Conservation (phyloP, 2,797 vertebrate species). For the Sebastes diaconus region DNA sequence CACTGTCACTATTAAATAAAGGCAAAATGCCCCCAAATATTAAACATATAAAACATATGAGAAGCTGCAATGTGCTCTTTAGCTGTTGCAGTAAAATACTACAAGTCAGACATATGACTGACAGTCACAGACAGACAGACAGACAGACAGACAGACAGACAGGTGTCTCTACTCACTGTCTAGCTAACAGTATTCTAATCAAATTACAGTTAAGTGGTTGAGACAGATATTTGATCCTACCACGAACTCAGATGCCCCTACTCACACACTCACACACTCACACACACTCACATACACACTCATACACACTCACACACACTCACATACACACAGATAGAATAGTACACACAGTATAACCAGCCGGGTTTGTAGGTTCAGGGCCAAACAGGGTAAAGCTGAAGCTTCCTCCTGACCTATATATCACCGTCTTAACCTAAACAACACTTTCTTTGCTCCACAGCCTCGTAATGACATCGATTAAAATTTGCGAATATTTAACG, state of each 20-base stretch:
- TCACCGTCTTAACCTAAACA: neutral
- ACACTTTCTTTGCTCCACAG: neutral
- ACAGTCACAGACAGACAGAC: neutral
- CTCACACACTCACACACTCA: neutral
- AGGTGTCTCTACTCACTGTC: neutral
- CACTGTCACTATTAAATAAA: neutral
- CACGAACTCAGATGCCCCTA: conserved; percentile 47
- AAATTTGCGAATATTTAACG: neutral
- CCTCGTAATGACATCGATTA: neutral
- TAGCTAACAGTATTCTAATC: conserved; percentile 50
- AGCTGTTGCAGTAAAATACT: neutral
- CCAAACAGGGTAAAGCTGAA: conserved; percentile 6
- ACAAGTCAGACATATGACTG: neutral
- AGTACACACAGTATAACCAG: neutral
- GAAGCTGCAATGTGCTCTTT: neutral
- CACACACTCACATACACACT: neutral
- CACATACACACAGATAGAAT: conserved; percentile 19
- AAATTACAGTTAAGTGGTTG: conserved; percentile 63
- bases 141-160: conserved; percentile 26
- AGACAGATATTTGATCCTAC: conserved; percentile 59
- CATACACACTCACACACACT: neutral
- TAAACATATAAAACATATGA: neutral
- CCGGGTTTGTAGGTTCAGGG: neutral
- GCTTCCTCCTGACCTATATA: conserved; percentile 9
- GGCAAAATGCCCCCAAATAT: neutral